A percentile compares a stretch with the other conserved stretches of the same genome.
Conservation (phyloP, 2,888 invertebrate species). For the Dorcus parallelipipedus region DNA sequence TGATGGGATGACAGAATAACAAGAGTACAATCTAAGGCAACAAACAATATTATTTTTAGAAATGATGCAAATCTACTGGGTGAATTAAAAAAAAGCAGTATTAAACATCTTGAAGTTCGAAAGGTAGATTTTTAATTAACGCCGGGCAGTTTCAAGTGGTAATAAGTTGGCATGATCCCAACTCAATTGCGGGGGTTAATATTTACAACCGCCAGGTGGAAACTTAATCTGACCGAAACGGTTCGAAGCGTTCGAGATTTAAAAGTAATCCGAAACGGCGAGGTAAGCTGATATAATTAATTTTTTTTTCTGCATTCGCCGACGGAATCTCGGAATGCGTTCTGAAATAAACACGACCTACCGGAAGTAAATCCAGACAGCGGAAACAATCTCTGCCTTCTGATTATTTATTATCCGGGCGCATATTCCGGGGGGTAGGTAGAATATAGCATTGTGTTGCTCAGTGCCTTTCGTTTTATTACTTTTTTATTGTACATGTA, state of each 20-base stretch:
- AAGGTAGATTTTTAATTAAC: slow-evolving; percentile 21
- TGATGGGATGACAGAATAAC: too few species aligned
- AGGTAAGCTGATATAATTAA: slow-evolving; percentile 1
- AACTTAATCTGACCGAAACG: slow-evolving; percentile 16
- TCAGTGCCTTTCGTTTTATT: background rate
- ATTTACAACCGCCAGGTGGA: slow-evolving; percentile 17
- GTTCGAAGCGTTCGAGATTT: background rate
- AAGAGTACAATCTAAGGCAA: too few species aligned
- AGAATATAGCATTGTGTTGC: slow-evolving; percentile 31
- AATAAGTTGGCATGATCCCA: slow-evolving; percentile 20
- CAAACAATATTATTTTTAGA: background rate
- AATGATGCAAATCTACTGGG: background rate
- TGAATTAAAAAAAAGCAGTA: background rate
- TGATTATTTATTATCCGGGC: slow-evolving; percentile 46
- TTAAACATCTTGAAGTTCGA: slow-evolving; percentile 19
- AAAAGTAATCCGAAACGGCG: background rate
- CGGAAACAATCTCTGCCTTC: slow-evolving; percentile 41
- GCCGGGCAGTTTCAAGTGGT: slow-evolving; percentile 19
- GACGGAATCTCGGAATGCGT: slow-evolving; percentile 18
- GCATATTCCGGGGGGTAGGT: slow-evolving; percentile 28
- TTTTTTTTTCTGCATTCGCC: slow-evolving; percentile 14
- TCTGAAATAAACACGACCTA: slow-evolving; percentile 24
- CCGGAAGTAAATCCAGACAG: slow-evolving; percentile 34
- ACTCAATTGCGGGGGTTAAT: slow-evolving; percentile 15
- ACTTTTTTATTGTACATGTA: background rate